Base-by-base conservation (phyloP, 2,888 invertebrate genomes). In the Drosophila merina region DNA sequence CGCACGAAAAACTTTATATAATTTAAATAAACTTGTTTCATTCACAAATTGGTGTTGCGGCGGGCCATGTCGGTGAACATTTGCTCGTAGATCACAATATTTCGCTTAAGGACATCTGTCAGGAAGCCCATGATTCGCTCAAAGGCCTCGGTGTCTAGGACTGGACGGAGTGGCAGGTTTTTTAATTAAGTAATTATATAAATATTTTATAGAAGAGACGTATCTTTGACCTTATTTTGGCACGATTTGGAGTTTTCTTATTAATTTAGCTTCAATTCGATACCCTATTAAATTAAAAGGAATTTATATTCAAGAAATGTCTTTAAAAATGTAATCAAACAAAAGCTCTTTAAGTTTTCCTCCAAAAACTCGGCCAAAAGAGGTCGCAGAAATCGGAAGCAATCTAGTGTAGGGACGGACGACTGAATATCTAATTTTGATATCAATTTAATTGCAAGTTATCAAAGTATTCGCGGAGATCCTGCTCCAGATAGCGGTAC, bases 71-170 rank as follows among this genome's bases (percentile, higher is more conserved):
- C 86, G 44, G 79, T 77, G 54, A 90, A 80, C 72, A 87, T 80
- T 57, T 89, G 88, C 79, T 98, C 98, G 92, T 99, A 99, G 92
- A 97, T 96, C 92, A 96, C 96, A 89, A 98, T 97, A 93, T 97
- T 98, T 88, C 98, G 95, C 93, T 98, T 98, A 97, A 99, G 97
- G 59, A 99, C 95, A 92, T 99, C 97, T 97, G 98, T 97, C 92
- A 99, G 98, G 57, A 98, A 98, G 57, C 99, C 99, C 87, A 99
- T 94, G 76, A 99, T 94, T 57, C 99, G 95, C 92, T 99, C 98
- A 93, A 99, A 99, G 66, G 99, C 98, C 88, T 97, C 96, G 89
- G 98, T 97, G 92, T 98, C 98, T 92, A 99, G 93, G 93, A 98
- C 98, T 97, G 93, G 64, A 64, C 63, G 67, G 63, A 71, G 31